These are phyloP conservation scores for Sebastes jordani DNA, from an alignment of 2,797 vertebrate genomes.

Conservation along the genomic window DNA sequence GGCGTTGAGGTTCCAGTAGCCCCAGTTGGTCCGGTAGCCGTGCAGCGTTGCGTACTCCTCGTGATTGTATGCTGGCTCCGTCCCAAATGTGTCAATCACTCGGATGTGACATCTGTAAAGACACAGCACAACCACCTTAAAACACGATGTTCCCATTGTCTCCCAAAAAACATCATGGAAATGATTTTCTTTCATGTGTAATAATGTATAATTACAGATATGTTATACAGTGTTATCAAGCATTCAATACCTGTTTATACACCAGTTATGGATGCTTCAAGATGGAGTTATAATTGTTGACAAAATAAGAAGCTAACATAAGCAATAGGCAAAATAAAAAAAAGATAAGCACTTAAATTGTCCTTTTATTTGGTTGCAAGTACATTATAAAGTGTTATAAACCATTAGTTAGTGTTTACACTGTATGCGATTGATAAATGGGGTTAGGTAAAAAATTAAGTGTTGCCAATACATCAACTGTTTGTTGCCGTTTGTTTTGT, in stretches of 20 bases:
- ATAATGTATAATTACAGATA: not conserved
- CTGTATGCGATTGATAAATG: not conserved
- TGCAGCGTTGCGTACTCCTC: constrained; percentile 95
- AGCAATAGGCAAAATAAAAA: not conserved
- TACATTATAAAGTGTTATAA: not conserved
- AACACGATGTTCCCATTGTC: not conserved
- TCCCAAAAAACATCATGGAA: not conserved
- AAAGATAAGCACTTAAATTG: too few species aligned
- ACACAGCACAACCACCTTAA: not conserved
- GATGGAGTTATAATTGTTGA: not conserved
- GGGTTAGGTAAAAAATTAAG: not conserved
- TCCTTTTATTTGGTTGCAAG: not conserved
- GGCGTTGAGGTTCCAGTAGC: constrained; percentile 96
- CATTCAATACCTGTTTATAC: not conserved
- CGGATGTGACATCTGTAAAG: constrained; percentile 90
- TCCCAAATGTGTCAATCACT: constrained; percentile 97
- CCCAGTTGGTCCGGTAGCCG: constrained; percentile 97
- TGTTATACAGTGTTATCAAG: not conserved
- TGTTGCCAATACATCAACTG: not conserved
- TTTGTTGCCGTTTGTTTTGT: not conserved
- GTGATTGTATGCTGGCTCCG: constrained; percentile 95
- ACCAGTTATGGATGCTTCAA: not conserved
- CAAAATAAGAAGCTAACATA: not conserved
- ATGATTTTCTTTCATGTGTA: not conserved
- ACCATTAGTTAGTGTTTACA: not conserved